Base-by-base conservation (phyloP, 2,797 vertebrate species). In the Gila robusta region DNA sequence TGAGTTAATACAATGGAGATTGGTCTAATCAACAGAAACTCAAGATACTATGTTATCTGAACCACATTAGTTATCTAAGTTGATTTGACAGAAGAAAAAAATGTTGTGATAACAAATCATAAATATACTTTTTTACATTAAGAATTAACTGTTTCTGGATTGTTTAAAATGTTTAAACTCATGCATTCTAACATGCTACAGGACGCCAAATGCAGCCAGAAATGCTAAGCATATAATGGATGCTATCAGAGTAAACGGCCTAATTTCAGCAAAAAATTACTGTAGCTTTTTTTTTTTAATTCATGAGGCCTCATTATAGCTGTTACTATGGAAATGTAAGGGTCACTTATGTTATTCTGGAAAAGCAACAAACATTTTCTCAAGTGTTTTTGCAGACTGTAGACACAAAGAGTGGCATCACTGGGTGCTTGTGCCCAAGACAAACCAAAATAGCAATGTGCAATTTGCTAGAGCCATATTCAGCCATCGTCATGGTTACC, bases 291-390 rank as follows among this genome's bases (percentile, higher is more conserved):
- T 85, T 16, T 47, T 35, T 37, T 81, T 44, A 87, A 91, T 89
- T 89, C 26, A 86, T 78, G 87, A 84, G 64, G 39, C 59, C 41
- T 86, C 73, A 88, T 90, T 86, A 54, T 77, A 78, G 80, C 73
- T 71, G 92, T 93, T 94, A 92, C 91, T 86, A 93, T 93, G 92
- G 88, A 87, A 70, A 93, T 93, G 89, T 82, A 90, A 90, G 59
- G 87, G 89, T 91, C 91, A 88, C 79, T 91, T 90, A 82, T 89
- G 89, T 54, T 86, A 80, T 89, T 83, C 84, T 92, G 93, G 92
- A 76, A 3, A 37, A 74, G 76, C 62, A 84, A 78, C 79, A 64
- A 80, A 83, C 47, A 79, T 79, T 70, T 84, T 84, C 59, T 80
- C 23, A 41, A 52, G 78, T 74, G 69, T 81, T 87, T 80, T 69